Conservation (phyloP, 2,888 invertebrate species). For the Nomada lathburiana region DNA sequence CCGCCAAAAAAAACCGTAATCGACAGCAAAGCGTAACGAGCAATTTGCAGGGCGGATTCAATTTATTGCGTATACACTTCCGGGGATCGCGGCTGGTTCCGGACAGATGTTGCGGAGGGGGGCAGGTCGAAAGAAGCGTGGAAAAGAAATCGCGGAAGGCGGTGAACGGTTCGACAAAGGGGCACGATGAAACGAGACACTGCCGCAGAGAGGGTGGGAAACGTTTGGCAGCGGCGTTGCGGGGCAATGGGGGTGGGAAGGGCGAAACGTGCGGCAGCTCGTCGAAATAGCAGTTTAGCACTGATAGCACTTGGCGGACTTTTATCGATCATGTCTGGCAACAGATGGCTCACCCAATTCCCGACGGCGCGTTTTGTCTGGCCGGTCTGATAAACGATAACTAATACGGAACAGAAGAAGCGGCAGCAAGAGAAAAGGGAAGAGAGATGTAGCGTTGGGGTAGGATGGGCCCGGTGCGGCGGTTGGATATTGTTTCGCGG, state of each 20-base stretch:
- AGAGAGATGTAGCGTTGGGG: conserved; percentile 48
- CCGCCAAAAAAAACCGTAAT: conserved; percentile 32
- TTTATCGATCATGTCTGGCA: conserved; percentile 84
- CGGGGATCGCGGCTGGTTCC: conserved; percentile 31
- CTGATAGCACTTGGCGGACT: conserved; percentile 84
- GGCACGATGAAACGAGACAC: conserved; percentile 29
- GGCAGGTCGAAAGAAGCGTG: conserved; percentile 20
- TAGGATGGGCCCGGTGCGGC: conserved; percentile 41
- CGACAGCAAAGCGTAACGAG: conserved; percentile 47
- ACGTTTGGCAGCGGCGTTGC: conserved; percentile 6
- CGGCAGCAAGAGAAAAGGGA: conserved; percentile 54
- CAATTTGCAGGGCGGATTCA: conserved; percentile 70
- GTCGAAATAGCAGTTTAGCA: conserved; percentile 78
- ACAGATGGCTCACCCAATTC: conserved; percentile 84
- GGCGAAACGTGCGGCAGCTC: conserved; percentile 71
- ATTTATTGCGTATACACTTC: conserved; percentile 73
- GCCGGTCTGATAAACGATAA: conserved; percentile 82
- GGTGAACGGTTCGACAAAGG: conserved; percentile 44
- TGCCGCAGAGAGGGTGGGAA: neutral
- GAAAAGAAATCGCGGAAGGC: conserved; percentile 46
- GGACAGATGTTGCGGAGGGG: conserved; percentile 55
- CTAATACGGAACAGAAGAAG: conserved; percentile 79
- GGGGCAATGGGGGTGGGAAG: conserved; percentile 33
- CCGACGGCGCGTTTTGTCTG: conserved; percentile 74
- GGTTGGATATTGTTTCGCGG: conserved; percentile 81